A percentile compares a stretch with the other conserved stretches of the same genome.
Conservation (phyloP, 1,140 invertebrate species). For the Colletes latitarsis region DNA sequence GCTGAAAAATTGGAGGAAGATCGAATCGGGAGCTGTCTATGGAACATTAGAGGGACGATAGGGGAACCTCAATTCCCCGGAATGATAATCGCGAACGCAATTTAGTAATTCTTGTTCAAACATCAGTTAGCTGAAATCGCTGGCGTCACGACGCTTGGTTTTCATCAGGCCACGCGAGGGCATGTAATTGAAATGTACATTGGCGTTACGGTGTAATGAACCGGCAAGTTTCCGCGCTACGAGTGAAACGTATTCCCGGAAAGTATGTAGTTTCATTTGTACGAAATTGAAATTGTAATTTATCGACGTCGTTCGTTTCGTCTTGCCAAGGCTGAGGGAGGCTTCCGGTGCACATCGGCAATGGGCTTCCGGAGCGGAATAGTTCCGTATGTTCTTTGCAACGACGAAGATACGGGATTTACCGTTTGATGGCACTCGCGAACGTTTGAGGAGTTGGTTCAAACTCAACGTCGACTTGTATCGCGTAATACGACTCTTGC, state of each 20-base stretch:
- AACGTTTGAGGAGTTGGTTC: not conserved
- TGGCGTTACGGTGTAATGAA: slow-evolving; percentile 53
- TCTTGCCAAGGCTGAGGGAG: not conserved
- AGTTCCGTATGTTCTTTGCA: slow-evolving; percentile 3
- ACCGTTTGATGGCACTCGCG: not conserved
- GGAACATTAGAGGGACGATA: too few species aligned
- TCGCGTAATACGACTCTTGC: not conserved
- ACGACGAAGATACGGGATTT: not conserved
- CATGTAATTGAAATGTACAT: slow-evolving; percentile 61
- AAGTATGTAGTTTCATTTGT: slow-evolving; percentile 57
- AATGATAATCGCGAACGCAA: slow-evolving; percentile 16
- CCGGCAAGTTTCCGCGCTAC: not conserved
- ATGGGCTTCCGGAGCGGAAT: not conserved
- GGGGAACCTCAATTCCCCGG: not conserved
- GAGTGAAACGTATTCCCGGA: slow-evolving; percentile 44
- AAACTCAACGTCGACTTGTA: not conserved
- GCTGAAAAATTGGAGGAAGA: too few species aligned
- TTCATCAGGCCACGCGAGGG: slow-evolving; percentile 42
- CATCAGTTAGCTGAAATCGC: slow-evolving; percentile 42
- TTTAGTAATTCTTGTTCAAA: slow-evolving; percentile 28
- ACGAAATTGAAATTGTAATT: slow-evolving; percentile 59
- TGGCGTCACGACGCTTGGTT: slow-evolving; percentile 40
- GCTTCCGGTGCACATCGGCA: not conserved
- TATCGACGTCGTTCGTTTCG: slow-evolving; percentile 27
- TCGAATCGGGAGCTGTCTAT: too few species aligned